Percentiles rank a stretch among this genome's conserved stretches.
Evolutionary conservation across 2,888 invertebrate genomes (phyloP).

Genomic region (Trichopria drosophilae): DNA sequence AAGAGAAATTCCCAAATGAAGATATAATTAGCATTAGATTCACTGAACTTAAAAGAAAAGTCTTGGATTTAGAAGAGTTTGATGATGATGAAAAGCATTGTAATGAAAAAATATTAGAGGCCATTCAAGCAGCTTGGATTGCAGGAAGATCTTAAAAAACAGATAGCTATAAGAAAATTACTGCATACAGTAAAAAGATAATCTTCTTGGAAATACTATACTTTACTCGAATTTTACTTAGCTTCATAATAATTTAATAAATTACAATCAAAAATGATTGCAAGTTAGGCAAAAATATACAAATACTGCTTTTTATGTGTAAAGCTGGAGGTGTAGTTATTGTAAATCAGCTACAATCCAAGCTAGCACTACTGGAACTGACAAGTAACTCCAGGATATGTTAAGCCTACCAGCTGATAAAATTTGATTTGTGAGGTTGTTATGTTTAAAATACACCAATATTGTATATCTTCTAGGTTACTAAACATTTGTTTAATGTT

Average conservation of each 20-base stretch:
- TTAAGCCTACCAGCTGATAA: too few species aligned
- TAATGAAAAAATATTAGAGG: constrained; percentile 13
- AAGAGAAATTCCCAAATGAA: constrained; percentile 18
- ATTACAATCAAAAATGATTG: constrained; percentile 19
- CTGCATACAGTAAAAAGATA: too few species aligned
- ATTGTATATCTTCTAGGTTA: too few species aligned
- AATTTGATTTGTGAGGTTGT: too few species aligned
- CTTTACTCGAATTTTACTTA: constrained; percentile 7
- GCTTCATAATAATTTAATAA: constrained; percentile 19
- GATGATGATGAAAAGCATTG: constrained; percentile 14
- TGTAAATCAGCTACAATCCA: constrained; percentile 12
- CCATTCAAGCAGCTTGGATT: constrained; percentile 16
- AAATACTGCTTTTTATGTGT: constrained; percentile 20
- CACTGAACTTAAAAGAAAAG: constrained; percentile 15
- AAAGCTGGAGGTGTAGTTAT: constrained; percentile 20
- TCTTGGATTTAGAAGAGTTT: constrained; percentile 14
- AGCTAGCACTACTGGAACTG: too few species aligned
- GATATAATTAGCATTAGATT: constrained; percentile 14
- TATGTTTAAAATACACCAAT: too few species aligned
- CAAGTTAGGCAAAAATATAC: constrained; percentile 20
- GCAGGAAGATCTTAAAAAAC: constrained; percentile 11
- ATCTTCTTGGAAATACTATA: too few species aligned
- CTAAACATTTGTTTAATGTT: too few species aligned
- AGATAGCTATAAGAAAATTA: constrained; percentile 11
- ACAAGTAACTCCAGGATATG: too few species aligned